Evolutionary conservation across 2,113 vertebrate species (phyloP).

Genomic region (Ceuthmochares aereus): DNA sequence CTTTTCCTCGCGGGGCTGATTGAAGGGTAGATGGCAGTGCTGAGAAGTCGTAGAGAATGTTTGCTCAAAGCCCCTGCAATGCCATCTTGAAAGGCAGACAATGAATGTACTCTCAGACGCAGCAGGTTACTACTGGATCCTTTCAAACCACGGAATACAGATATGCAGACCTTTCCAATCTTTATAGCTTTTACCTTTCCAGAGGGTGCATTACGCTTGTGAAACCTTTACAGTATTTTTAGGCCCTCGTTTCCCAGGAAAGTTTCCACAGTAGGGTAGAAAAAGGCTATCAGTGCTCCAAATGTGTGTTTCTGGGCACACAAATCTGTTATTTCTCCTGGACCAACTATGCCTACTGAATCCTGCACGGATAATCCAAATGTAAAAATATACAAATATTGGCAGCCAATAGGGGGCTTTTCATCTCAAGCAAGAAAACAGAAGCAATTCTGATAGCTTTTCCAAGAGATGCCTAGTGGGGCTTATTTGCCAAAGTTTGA

Average conservation of each 20-base stretch:
- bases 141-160: neutral
- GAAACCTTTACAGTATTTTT: neutral
- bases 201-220: neutral
- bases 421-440: slow-evolving; percentile 54
- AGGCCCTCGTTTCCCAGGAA: neutral
- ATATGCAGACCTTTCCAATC: neutral
- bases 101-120: neutral
- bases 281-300: slow-evolving; percentile 56
- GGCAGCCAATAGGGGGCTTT: slow-evolving; percentile 63
- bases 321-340: slow-evolving; percentile 67
- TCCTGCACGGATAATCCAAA: slow-evolving; percentile 34
- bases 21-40: neutral
- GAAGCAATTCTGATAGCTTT: slow-evolving; percentile 66
- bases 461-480: slow-evolving; percentile 61
- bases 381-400: slow-evolving; percentile 62
- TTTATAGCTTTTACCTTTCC: neutral
- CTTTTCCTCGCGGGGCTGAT: neutral
- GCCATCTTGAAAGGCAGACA: neutral
- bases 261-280: slow-evolving; percentile 25
- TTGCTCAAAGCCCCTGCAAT: slow-evolving; percentile 5
- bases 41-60: neutral
- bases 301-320: slow-evolving; percentile 54
- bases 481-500: slow-evolving; percentile 67
- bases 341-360: slow-evolving; percentile 38
- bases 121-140: neutral